Evolutionary conservation across 2,113 vertebrate species (phyloP).

Genomic region (Sprattus sprattus): DNA sequence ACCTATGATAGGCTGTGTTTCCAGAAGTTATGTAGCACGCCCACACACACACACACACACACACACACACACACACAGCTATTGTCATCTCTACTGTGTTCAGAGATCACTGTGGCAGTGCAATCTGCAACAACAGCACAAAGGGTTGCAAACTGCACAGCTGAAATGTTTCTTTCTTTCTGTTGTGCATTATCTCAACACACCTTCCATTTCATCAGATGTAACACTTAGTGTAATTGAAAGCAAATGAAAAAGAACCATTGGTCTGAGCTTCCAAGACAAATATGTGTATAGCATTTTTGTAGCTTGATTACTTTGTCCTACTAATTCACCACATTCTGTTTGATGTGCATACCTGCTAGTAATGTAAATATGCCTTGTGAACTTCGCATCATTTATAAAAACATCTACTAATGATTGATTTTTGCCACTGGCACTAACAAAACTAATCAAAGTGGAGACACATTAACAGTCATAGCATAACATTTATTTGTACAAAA

Average conservation of each 20-base stretch:
- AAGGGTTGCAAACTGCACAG: not conserved
- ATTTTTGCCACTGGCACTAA: not conserved
- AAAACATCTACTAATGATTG: not conserved
- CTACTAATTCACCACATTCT: no score
- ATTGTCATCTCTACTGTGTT: not conserved
- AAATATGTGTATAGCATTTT: no score
- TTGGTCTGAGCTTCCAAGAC: no score
- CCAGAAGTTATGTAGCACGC: not conserved
- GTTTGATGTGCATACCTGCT: no score
- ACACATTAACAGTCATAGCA: not conserved
- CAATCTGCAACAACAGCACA: not conserved
- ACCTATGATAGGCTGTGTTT: not conserved
- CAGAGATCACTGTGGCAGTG: not conserved
- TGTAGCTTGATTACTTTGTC: no score
- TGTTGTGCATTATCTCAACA: no score
- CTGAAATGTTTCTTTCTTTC: not conserved
- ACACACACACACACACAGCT: not conserved
- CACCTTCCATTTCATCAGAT: no score
- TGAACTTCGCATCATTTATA: no score
- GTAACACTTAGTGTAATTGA: no score
- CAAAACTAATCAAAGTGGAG: not conserved
- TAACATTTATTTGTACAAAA: constrained; percentile 22
- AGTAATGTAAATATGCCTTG: no score
- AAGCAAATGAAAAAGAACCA: no score
- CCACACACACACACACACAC: no score